Base-by-base conservation (phyloP, 2,888 invertebrate species). In the Orchesella flavescens region DNA sequence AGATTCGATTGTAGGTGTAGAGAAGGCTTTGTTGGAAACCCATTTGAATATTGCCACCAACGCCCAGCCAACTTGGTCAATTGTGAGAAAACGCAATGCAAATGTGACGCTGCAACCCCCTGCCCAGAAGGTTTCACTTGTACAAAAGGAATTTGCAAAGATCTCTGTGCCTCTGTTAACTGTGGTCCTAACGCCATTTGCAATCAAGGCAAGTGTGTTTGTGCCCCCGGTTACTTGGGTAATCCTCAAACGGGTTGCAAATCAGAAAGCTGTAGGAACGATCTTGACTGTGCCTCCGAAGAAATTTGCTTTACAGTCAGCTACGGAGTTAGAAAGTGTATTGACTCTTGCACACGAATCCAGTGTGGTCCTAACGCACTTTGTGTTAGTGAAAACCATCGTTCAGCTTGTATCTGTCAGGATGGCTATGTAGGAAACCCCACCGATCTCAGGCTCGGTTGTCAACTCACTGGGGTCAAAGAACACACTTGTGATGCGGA, bases 331-430 rank as follows among this genome's bases (percentile, higher is more conserved):
- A 92, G 96, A 76, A 95, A 95, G 90, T 97, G 96, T 90, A 93
- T 96, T 2, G 96, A 96, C 89, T 95, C 95, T 0, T 97, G 97
- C 89, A 94, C 94, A 86, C 95, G 95, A 91, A 92, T 95, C 46
- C 96, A 96, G 89, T 97, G 97, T 89, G 97, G 97, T 13, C 96
- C 96, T 0, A 97, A 97, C 90, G 96, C 97, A 2, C 90, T 96
- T 0, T 97, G 97, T 89, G 93, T 96, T 9, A 94, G 95, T 17
- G 94, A 95, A 89, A 94, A 94, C 89, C 97, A 97, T 90, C 93
- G 94, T 85, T 95, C 96, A 0, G 93, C 95, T 46, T 97, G 97
- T 89, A 94, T 96, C 84, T 97, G 97, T 89, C 92, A 94, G 24
- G 94, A 95, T 85, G 95, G 95, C 0, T 82, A 75, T 46, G 21